Base-by-base conservation (phyloP, 2,113 vertebrate genomes). In the Nipponia nippon region DNA sequence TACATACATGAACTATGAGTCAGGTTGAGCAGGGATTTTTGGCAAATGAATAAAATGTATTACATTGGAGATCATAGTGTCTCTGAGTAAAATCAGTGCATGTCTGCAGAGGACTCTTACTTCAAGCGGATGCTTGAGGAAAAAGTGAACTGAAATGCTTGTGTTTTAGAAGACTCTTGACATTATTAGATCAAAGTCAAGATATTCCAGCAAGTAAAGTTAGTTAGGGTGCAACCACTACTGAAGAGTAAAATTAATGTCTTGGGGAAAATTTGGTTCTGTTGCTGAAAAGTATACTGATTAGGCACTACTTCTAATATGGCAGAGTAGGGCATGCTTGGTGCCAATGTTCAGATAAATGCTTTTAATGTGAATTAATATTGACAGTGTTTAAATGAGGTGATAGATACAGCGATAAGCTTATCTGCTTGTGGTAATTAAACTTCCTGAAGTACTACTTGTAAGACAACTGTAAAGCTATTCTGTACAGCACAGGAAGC, bases 361-460 rank as follows among this genome's bases (percentile, higher is more conserved):
- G 44, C 71, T 83, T 73, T 65, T 47, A 10, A 15, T 47, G 52
- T 29, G 52, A 59, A 20, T 80, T 63, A 75, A 59, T 73, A 23
- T 16, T 71, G 42, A 47, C 32, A 23, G n/a, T 36, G n/a, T 72
- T 61, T 63, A 27, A 81, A 61, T 4, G 59, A 71, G 36, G 47
- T 84, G 94, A 52, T 47, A 40, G 62, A 36, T 84, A n/a, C 22
- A 14, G 32, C 50, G 93, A 96, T 93, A 90, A 94, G 38, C 47
- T 36, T 58, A n/a, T 89, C 49, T 78, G 7, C 29, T 89, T 90
- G 86, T 89, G 89, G 85, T 93, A 81, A 49, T 89, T 90, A 67
- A 92, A 93, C 92, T 96, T 97, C 92, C 92, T 97, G 88, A 72
- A 30, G 58, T 38, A 1, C 30, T 72, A 1, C 55, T 80, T 69